Conservation (phyloP, 2,797 vertebrate genomes). For the Amblyopsis hoosieri region DNA sequence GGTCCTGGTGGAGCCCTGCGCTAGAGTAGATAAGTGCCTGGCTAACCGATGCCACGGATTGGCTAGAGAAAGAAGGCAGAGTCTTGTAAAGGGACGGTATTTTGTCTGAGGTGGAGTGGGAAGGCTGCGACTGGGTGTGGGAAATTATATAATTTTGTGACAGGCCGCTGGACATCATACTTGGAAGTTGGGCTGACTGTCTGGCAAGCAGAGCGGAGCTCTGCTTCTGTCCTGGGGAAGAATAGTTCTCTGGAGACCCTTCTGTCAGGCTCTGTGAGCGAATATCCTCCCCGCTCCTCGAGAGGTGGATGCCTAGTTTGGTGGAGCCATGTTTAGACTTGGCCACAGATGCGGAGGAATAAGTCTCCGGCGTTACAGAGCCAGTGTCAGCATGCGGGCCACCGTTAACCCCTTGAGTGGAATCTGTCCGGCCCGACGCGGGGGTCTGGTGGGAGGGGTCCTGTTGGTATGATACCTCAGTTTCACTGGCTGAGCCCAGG, state of each 20-base stretch:
- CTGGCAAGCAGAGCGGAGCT: constrained; percentile 92
- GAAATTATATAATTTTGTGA: constrained; percentile 87
- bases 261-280: constrained; percentile 74
- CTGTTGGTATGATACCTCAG: constrained; percentile 87
- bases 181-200: constrained; percentile 90
- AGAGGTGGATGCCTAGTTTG: constrained; percentile 80
- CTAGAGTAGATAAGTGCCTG: constrained; percentile 86
- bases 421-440: constrained; percentile 83
- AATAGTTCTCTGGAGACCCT: constrained; percentile 84
- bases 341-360: constrained; percentile 78
- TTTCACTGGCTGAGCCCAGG: constrained; percentile 77
- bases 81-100: constrained; percentile 91
- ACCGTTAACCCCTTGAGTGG: constrained; percentile 86
- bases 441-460: constrained; percentile 87
- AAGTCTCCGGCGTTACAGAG: constrained; percentile 79
- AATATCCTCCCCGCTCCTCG: constrained; percentile 79
- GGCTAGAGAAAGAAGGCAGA: constrained; percentile 85
- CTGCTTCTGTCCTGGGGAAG: constrained; percentile 88
- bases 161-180: constrained; percentile 87
- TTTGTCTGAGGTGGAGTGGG: constrained; percentile 85
- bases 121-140: constrained; percentile 87
- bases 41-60: constrained; percentile 85
- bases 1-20: constrained; percentile 84
- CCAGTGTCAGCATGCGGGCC: constrained; percentile 86
- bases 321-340: constrained; percentile 87